Evolutionary conservation across 2,888 invertebrate species (phyloP), one percentile per base, ranked within the genome.

Genomic region (Sturmia bella): DNA sequence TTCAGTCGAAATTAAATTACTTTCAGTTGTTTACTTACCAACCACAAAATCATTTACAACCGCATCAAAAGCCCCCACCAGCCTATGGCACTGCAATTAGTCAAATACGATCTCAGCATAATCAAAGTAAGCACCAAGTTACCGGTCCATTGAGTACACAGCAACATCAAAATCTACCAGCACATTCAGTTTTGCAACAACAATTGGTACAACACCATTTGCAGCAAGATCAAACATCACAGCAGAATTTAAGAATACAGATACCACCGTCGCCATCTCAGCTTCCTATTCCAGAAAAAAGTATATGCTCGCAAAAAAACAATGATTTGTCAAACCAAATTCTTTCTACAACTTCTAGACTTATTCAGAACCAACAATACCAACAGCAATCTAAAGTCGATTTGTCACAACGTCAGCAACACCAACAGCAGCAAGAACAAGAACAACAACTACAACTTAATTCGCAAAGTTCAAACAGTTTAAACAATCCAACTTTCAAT

Each of bases 81-180:
- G 90, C 91, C 70, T 91, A 91, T 86, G 90, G 90, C 84, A 87
- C 90, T 77, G 91, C 90, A 87, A 90, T 91, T 86, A 90, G 89
- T 88, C 90, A 91, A 89, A 88, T 91, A 85, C 86, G 90, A 90
- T 91, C 90, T 90, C 90, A 90, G 87, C 88, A 90, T 85, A 89
- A 88, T 88, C 90, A 90, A 89, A 90, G 86, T 75, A 87, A 89
- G 59, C 78, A 80, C 59, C 83, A 84, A 72, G 50, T 81, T 43
- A 41, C 70, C 45, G 82, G 59, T 27, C 48, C 69, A 59, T 61
- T 64, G 57, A 48, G 15, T 59, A 32, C 70, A 13, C 82, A 82
- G 43, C 82, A 78, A 15, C 74, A 81, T 64, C 64, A 57, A 39
- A 69, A 43, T 24, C 70, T 68, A 41, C 66, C 59, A 37, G 21